phyloP scores from a whole-genome alignment of 2,113 vertebrate genomes.

The Pseudopodoces humilis region DNA sequence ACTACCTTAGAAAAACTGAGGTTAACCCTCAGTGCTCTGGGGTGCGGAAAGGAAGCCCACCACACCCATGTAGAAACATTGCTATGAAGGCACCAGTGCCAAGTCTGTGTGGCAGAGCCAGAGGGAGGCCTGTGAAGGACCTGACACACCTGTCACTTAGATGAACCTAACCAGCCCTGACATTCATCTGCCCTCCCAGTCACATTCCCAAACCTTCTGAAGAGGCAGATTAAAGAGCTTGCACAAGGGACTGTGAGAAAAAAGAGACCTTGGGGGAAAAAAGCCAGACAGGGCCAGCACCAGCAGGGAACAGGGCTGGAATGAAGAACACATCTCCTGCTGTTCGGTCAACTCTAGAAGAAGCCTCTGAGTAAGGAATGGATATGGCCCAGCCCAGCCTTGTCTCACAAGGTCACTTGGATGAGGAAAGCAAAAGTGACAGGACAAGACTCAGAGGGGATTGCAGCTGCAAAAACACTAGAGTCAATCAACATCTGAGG shows the following conservation, averaged over 20 bases:
- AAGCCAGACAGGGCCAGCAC: neutral
- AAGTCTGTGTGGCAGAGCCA: neutral
- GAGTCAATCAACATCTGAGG: neutral
- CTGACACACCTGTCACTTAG: neutral
- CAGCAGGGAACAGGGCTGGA: neutral
- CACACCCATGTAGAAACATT: neutral
- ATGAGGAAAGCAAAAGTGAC: neutral
- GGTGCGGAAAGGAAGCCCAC: neutral
- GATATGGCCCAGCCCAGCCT: neutral
- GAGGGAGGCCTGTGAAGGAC: neutral
- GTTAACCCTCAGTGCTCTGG: neutral
- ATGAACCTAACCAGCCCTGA: neutral
- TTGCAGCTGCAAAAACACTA: neutral
- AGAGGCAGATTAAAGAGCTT: neutral
- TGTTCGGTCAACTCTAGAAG: neutral
- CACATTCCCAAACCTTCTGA: neutral
- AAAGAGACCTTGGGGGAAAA: neutral
- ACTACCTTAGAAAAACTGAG: neutral
- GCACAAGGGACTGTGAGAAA: neutral
- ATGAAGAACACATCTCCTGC: neutral
- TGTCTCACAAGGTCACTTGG: neutral
- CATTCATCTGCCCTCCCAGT: neutral
- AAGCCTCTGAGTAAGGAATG: neutral
- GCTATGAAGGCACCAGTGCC: neutral
- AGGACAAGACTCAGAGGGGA: neutral